A percentile compares a stretch with the other conserved stretches of the same genome.
Evolutionary conservation across 2,113 vertebrate genomes (phyloP).

Genomic region (Polypterus senegalus): DNA sequence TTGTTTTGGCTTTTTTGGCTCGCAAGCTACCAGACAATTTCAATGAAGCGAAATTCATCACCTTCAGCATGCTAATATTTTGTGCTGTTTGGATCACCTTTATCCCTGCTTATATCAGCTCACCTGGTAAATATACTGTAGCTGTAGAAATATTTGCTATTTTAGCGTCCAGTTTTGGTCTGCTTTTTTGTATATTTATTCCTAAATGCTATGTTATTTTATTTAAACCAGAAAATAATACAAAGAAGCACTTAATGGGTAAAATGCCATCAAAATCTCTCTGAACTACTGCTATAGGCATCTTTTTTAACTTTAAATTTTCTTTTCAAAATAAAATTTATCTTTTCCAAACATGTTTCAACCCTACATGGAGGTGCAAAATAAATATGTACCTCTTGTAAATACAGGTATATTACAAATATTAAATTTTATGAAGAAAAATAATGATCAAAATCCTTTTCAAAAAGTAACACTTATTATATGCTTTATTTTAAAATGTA

Average conservation of each 20-base stretch:
- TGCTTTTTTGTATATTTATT: constrained; percentile 2
- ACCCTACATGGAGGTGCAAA: too few relatives aligned
- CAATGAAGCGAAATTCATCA: constrained; percentile 6
- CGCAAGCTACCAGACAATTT: constrained; percentile 3
- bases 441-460: too few relatives aligned
- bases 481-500: too few relatives aligned
- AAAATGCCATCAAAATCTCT: constrained; percentile 1
- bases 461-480: too few relatives aligned
- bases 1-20: constrained; percentile 1
- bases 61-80: constrained; percentile 7
- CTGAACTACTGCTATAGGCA: background rate
- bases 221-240: background rate
- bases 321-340: too few relatives aligned
- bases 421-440: too few relatives aligned
- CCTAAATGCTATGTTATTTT: background rate
- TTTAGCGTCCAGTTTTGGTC: constrained; percentile 5
- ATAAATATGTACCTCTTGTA: too few relatives aligned
- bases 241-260: background rate
- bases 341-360: too few relatives aligned
- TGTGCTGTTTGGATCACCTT: constrained; percentile 1
- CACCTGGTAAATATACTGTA: background rate
- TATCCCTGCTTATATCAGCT: constrained; percentile 1
- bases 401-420: too few relatives aligned
- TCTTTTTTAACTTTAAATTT: too few relatives aligned
- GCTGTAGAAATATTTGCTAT: constrained; percentile 7